phyloP scores from a whole-genome alignment of 2,113 vertebrate genomes.

The Oplegnathus fasciatus region DNA sequence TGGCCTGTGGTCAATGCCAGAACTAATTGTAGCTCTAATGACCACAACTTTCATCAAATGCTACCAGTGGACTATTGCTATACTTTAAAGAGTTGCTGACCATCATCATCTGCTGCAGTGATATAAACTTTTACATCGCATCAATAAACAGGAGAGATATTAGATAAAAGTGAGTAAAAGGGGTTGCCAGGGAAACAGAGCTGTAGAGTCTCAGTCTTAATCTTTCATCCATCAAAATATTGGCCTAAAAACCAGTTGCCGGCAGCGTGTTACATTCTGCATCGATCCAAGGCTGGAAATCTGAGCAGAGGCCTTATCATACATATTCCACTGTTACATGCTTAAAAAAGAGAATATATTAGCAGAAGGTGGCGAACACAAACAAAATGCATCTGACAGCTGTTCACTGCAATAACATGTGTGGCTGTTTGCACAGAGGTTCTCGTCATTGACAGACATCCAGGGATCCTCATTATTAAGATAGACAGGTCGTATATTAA shows the following conservation, averaged over 20 bases:
- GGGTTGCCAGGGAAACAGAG: slow-evolving; percentile 85
- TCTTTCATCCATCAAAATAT: slow-evolving; percentile 79
- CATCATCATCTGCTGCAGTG: slow-evolving; percentile 47
- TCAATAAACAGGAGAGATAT: slow-evolving; percentile 71
- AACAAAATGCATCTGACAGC: slow-evolving; percentile 37
- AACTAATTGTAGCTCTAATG: slow-evolving; percentile 25
- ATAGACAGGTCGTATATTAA: slow-evolving; percentile 41
- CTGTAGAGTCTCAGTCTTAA: slow-evolving; percentile 70
- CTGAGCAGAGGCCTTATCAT: slow-evolving; percentile 2
- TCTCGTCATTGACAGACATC: slow-evolving; percentile 28
- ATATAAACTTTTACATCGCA: slow-evolving; percentile 50
- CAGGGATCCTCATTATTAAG: slow-evolving; percentile 46
- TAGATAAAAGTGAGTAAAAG: slow-evolving; percentile 73
- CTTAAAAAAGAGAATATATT: not conserved
- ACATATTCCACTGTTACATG: slow-evolving; percentile 21
- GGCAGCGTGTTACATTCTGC: slow-evolving; percentile 47
- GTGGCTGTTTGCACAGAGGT: slow-evolving; percentile 14
- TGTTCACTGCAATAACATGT: slow-evolving; percentile 34
- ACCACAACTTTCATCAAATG: slow-evolving; percentile 23
- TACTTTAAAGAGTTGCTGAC: slow-evolving; percentile 42
- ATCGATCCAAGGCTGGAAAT: slow-evolving; percentile 33
- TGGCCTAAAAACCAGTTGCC: slow-evolving; percentile 65
- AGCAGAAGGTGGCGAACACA: slow-evolving; percentile 18
- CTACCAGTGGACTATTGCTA: slow-evolving; percentile 16
- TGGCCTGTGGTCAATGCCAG: not conserved